These are phyloP conservation scores for Clarias macrocephalus DNA, from an alignment of 2,113 vertebrate species.

Conservation along the genomic window DNA sequence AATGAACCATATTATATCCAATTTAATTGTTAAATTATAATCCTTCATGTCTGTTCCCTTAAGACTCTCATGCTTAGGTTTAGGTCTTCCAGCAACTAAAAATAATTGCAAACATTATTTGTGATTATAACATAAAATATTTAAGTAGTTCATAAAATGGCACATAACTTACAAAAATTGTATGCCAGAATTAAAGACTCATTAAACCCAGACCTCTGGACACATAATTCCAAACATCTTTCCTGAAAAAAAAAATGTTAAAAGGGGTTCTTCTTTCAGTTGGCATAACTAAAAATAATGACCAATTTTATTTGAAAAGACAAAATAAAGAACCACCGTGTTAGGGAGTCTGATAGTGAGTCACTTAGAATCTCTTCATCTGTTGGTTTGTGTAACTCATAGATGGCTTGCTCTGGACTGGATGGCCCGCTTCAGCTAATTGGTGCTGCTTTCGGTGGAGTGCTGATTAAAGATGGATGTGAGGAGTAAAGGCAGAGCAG, in stretches of 20 bases:
- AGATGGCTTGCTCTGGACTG: slow-evolving; percentile 37
- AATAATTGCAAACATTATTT: neutral
- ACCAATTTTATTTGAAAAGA: slow-evolving; percentile 42
- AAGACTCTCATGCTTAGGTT: neutral
- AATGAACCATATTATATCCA: neutral
- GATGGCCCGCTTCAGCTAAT: slow-evolving; percentile 41
- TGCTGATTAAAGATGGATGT: slow-evolving; percentile 62
- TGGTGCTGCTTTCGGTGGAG: slow-evolving; percentile 48
- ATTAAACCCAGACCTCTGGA: neutral
- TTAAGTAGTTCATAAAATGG: neutral
- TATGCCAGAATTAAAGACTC: neutral
- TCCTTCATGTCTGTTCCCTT: neutral
- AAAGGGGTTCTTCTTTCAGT: slow-evolving; percentile 36
- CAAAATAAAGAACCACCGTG: slow-evolving; percentile 25
- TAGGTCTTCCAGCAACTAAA: neutral
- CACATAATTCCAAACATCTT: slow-evolving; percentile 38
- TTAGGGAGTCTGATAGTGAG: slow-evolving; percentile 26
- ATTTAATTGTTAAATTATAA: neutral
- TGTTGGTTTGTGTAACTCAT: slow-evolving; percentile 26
- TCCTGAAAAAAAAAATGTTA: neutral
- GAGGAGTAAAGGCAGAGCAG: slow-evolving; percentile 46
- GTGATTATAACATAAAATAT: neutral
- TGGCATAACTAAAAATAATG: slow-evolving; percentile 37
- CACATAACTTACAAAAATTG: neutral
- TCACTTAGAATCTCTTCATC: slow-evolving; percentile 33